Evolutionary conservation across 2,113 vertebrate species (phyloP).

Genomic region (Tupaia chinensis): DNA sequence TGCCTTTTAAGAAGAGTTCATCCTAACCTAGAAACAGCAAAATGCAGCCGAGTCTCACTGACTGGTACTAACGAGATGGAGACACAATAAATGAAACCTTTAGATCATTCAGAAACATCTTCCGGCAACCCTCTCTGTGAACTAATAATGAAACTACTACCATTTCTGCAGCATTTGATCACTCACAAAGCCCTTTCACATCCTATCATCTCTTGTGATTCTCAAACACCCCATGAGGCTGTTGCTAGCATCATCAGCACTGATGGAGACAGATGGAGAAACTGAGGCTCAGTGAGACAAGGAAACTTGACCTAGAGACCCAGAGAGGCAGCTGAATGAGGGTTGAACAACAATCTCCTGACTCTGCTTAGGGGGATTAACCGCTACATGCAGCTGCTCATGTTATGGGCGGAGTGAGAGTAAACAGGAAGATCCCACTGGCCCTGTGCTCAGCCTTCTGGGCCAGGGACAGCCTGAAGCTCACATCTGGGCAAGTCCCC

Average conservation of each 20-base stretch:
- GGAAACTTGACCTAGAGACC: background rate
- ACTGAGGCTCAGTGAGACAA: background rate
- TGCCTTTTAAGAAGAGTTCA: conserved; percentile 59
- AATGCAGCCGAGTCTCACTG: conserved; percentile 51
- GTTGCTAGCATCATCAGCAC: background rate
- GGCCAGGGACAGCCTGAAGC: background rate
- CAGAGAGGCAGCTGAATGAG: background rate
- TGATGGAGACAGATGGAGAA: background rate
- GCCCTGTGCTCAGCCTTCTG: background rate
- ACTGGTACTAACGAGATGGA: conserved; percentile 31
- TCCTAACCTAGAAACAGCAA: conserved; percentile 52
- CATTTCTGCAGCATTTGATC: background rate
- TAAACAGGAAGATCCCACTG: background rate
- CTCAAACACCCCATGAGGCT: background rate
- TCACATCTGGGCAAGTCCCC: background rate
- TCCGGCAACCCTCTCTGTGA: background rate
- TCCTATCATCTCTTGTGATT: background rate
- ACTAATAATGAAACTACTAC: background rate
- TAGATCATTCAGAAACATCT: conserved; percentile 41
- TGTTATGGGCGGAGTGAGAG: accelerated
- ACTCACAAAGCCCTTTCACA: background rate
- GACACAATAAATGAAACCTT: conserved; percentile 43
- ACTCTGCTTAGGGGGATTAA: background rate
- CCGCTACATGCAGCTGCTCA: background rate
- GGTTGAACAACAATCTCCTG: background rate